Percentiles rank a stretch among this genome's conserved stretches.
Evolutionary conservation across 2,888 invertebrate species (phyloP).

Genomic region (Mythimna ferrago): DNA sequence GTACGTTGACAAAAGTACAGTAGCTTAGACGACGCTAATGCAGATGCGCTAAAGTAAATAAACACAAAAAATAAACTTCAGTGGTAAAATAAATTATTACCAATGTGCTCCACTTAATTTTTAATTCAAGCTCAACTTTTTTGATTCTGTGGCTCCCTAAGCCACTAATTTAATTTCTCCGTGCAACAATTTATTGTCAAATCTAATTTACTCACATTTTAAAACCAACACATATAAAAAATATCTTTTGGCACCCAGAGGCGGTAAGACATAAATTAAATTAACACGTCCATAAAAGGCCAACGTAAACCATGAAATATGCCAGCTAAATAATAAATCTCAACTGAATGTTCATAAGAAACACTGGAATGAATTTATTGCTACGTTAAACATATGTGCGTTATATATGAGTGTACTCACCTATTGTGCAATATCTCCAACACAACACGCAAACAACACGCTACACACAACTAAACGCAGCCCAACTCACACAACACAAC

Average conservation of each 20-base stretch:
- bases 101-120: neutral
- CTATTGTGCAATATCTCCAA: neutral
- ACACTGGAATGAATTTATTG: slow-evolving; percentile 27
- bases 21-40: neutral
- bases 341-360: slow-evolving; percentile 45
- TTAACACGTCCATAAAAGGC: slow-evolving; percentile 26
- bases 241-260: neutral
- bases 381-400: slow-evolving; percentile 6
- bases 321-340: slow-evolving; percentile 43
- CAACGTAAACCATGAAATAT: slow-evolving; percentile 37
- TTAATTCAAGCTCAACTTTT: neutral
- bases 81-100: neutral
- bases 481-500: too few relatives aligned
- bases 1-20: neutral
- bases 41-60: neutral
- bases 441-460: too few relatives aligned
- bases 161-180: neutral
- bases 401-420: neutral
- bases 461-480: too few relatives aligned
- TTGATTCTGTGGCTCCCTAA: neutral
- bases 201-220: slow-evolving; percentile 1
- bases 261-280: slow-evolving; percentile 16
- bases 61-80: slow-evolving; percentile 2
- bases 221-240: slow-evolving; percentile 3
- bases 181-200: neutral